These are phyloP conservation scores for Euura lappo DNA, from an alignment of 1,140 invertebrate species.

Conservation along the genomic window DNA sequence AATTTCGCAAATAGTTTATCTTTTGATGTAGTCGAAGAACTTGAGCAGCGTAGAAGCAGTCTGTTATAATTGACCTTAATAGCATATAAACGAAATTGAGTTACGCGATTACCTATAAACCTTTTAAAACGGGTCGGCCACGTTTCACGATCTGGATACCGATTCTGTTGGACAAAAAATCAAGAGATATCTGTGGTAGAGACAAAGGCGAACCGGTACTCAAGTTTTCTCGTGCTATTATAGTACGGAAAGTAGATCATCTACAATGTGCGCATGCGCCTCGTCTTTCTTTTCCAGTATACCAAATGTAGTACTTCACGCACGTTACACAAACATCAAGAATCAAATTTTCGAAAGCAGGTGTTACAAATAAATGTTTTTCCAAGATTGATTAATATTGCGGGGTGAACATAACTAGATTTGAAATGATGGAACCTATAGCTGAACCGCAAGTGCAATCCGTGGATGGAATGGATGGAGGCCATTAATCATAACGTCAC, in stretches of 20 bases:
- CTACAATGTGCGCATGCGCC: no score
- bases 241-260: neutral
- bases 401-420: neutral
- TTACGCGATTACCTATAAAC: conserved; percentile 4
- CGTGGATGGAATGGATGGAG: conserved; percentile 17
- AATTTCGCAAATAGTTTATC: neutral
- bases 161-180: neutral
- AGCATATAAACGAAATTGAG: neutral
- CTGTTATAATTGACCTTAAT: conserved; percentile 1
- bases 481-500: conserved; percentile 26
- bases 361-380: no score
- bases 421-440: conserved; percentile 11
- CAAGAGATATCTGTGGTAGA: neutral
- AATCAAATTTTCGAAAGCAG: no score
- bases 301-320: neutral
- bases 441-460: conserved; percentile 22
- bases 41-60: neutral
- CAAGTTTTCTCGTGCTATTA: neutral
- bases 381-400: no score
- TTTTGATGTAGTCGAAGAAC: neutral
- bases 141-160: neutral
- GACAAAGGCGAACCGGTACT: neutral
- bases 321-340: neutral
- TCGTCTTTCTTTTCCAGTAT: no score
- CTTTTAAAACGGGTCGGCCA: conserved; percentile 5